Evolutionary conservation across 2,888 invertebrate genomes (phyloP), one percentile per base, ranked within the genome.

Genomic region (Tachina grossa): DNA sequence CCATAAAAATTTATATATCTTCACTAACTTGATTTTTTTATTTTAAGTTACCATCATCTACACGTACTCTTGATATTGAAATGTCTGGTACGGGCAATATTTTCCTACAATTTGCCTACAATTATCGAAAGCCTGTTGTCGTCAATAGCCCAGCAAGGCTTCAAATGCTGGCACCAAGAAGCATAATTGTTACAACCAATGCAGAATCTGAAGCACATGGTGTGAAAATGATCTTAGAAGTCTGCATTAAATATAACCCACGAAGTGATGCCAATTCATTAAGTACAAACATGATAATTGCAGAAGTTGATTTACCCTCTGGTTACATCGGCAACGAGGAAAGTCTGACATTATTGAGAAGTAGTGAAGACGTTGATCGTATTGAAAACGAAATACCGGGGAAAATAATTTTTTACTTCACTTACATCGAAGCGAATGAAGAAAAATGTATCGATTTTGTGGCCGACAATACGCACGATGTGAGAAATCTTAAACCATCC

Each of bases 231-330:
- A 61, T 16, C 43, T 43, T 61, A 16, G 55, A 65, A 65, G 22
- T 76, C 5, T 65, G 65, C n/a, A 45, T 76, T 55, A n/a, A 22
- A 45, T 76, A 76, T 55, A 43, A 19, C 0, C 55, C 75, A 11
- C 2, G 9, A 6, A 16, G 16, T 55, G 75, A 65, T 45, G 8
- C 13, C 0, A 55, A 16, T 9, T 3, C 55, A 39, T 31, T 47
- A 13, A 76, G 55, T 9, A 76, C 76, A 14, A 76, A 76, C n/a
- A 76, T 76, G 76, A 66, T 76, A 45, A 47, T 76, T 55, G 66
- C 55, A 1, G 57, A 76, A 45, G 43, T 76, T 9, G 39, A 41
- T 16, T 47, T 76, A 8, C 55, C 66, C 1, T 76, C 76, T 31
- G 76, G 65, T 8, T 76, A 19, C 8, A 11, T 66, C 66, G 53